A percentile compares a stretch with the other conserved stretches of the same genome.
These are phyloP conservation scores for Chouioia cunea DNA, from an alignment of 2,888 invertebrate genomes.

Conservation along the genomic window DNA sequence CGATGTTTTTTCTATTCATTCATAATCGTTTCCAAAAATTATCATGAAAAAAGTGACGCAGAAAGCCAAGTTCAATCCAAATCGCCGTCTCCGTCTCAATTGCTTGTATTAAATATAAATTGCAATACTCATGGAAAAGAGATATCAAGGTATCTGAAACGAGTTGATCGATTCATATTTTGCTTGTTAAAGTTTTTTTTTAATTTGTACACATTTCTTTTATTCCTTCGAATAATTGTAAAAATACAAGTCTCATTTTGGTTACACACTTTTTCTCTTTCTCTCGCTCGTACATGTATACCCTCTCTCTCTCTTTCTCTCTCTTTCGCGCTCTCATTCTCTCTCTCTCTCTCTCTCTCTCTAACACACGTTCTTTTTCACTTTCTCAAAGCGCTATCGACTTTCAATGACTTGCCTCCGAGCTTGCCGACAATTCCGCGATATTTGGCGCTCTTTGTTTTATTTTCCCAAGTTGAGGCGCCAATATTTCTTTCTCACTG, in stretches of 20 bases:
- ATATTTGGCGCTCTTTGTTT: conserved; percentile 61
- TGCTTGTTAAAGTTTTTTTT: conserved; percentile 43
- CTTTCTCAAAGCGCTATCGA: conserved; percentile 41
- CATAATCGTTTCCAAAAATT: conserved; percentile 49
- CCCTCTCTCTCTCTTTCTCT: conserved; percentile 28
- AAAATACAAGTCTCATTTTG: conserved; percentile 48
- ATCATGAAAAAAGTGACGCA: conserved; percentile 51
- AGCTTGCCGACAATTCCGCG: conserved; percentile 71
- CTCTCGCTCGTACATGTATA: conserved; percentile 14
- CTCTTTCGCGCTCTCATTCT: conserved; percentile 22
- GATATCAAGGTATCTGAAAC: conserved; percentile 45
- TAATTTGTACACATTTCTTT: conserved; percentile 45
- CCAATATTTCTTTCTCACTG: conserved; percentile 22
- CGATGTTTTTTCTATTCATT: conserved; percentile 23
- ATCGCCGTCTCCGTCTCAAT: conserved; percentile 30
- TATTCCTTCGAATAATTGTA: conserved; percentile 46
- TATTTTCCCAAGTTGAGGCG: conserved; percentile 30
- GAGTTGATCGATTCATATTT: conserved; percentile 37
- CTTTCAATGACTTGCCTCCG: conserved; percentile 54
- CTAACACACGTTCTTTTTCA: conserved; percentile 19
- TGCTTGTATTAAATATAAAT: conserved; percentile 35
- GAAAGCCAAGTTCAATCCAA: conserved; percentile 50
- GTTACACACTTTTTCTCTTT: conserved; percentile 39
- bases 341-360: conserved; percentile 38
- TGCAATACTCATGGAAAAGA: conserved; percentile 40